Evolutionary conservation across 2,888 invertebrate species (phyloP).

Genomic region (Eupithecia abbreviata): DNA sequence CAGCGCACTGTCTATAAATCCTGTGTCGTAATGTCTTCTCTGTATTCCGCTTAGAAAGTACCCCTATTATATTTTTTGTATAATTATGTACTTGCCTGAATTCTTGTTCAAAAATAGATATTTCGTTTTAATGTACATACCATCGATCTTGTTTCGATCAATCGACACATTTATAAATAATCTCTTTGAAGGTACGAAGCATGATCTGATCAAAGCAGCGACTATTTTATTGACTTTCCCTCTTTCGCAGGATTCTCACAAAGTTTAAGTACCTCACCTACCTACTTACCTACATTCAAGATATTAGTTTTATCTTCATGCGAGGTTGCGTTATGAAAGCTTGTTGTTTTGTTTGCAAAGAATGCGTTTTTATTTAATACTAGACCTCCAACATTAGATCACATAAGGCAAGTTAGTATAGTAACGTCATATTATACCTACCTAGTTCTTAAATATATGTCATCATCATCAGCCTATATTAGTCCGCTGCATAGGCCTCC

Average conservation of each 20-base stretch:
- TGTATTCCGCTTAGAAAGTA: no score
- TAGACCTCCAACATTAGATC: no score
- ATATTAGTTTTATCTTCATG: not conserved
- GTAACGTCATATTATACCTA: no score
- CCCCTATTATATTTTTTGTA: not conserved
- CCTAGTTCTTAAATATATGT: no score
- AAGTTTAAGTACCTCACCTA: not conserved
- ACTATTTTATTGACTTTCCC: constrained; percentile 32
- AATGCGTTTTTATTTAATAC: no score
- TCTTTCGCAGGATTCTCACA: constrained; percentile 13
- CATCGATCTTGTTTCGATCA: constrained; percentile 40
- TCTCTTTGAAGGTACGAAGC: constrained; percentile 39
- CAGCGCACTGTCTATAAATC: no score
- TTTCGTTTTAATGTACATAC: not conserved
- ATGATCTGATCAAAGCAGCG: constrained; percentile 40
- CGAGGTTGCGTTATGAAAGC: not conserved
- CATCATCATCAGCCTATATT: no score
- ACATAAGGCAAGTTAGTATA: no score
- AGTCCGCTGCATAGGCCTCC: no score
- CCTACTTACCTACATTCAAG: not conserved
- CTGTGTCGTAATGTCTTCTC: no score
- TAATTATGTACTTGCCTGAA: not conserved
- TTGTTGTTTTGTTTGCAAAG: not conserved
- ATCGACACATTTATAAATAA: constrained; percentile 39
- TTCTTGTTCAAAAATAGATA: not conserved